A percentile compares a stretch with the other conserved stretches of the same genome.
Conservation (phyloP, 2,888 invertebrate species). For the Argyra leucocephala region DNA sequence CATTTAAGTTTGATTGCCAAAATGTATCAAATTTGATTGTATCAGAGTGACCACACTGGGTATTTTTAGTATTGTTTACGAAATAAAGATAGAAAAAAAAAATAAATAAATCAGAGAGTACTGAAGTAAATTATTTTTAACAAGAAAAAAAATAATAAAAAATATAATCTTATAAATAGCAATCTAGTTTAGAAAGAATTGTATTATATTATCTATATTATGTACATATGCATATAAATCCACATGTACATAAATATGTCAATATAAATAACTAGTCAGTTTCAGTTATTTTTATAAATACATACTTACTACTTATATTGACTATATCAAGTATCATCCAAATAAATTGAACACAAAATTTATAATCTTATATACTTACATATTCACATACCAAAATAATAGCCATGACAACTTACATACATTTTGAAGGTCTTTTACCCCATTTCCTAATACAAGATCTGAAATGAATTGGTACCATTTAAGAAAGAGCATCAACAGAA, state of each 20-base stretch:
- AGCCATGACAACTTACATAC: background rate
- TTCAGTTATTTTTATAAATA: background rate
- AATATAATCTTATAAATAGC: background rate
- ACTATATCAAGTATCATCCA: background rate
- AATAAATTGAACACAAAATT: background rate
- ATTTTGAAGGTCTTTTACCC: conserved; percentile 1
- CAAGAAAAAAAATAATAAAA: too few relatives aligned
- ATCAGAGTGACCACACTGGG: too few relatives aligned
- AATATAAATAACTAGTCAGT: background rate
- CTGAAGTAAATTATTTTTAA: too few relatives aligned
- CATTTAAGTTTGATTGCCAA: too few relatives aligned
- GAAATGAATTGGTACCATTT: background rate
- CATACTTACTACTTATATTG: background rate
- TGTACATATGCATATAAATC: too few relatives aligned
- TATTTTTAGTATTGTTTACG: too few relatives aligned
- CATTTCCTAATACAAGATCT: background rate
- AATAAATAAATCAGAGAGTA: too few relatives aligned
- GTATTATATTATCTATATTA: too few relatives aligned
- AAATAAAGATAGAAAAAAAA: too few relatives aligned
- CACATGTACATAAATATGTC: background rate
- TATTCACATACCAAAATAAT: too few relatives aligned
- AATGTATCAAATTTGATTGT: too few relatives aligned
- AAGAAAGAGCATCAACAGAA: background rate
- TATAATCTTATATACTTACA: background rate
- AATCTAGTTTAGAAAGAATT: background rate